Evolutionary conservation across 2,113 vertebrate genomes (phyloP), one percentile per base, ranked within the genome.

Genomic region (Anoura caudifer): DNA sequence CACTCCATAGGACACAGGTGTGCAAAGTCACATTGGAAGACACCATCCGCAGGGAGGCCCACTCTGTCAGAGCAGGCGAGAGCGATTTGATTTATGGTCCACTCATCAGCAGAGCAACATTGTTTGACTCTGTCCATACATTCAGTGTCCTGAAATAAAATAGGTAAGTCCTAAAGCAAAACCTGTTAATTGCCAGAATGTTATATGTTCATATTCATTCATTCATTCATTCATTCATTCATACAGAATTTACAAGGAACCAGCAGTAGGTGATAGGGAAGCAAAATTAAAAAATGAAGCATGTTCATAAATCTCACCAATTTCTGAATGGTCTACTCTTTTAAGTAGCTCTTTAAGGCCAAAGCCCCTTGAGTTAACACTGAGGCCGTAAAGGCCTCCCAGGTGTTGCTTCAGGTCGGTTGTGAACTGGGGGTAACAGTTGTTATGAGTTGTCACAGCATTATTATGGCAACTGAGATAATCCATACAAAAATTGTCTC

Each of bases 21-120:
- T 4, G 6, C 26, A 11, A 5, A 11, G 16, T 63, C 77, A 63
- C 31, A 28, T 1, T 9, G 36, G 14, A 93, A 26, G 26, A 1
- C 28, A 5, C 6, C 10, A 2, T 45, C n/a, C 41, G 4, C 26
- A 69, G 13, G 13, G 13, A 54, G n/a, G 5, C 47, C 1, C 1
- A 73, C 19, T 50, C 47, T 56, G 56, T 33, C 22, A 38, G 47
- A 75, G 28, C 8, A 61, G 36, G 11, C 2, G 22, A 19, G 43
- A 67, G 33, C 2, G 9, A 77, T 41, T 67, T 31, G 14, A 26
- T 41, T 33, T 70, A 17, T 52, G 87, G 28, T 45, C 22, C 33
- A n/a, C 3, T 70, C 43, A 24, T 16, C n/a, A 65, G 17, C 70
- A 17, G 65, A 45, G 20, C 16, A 14, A 81, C 59, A 6, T 4